phyloP scores from a whole-genome alignment of 2,113 vertebrate species.

The Ammospiza nelsoni region DNA sequence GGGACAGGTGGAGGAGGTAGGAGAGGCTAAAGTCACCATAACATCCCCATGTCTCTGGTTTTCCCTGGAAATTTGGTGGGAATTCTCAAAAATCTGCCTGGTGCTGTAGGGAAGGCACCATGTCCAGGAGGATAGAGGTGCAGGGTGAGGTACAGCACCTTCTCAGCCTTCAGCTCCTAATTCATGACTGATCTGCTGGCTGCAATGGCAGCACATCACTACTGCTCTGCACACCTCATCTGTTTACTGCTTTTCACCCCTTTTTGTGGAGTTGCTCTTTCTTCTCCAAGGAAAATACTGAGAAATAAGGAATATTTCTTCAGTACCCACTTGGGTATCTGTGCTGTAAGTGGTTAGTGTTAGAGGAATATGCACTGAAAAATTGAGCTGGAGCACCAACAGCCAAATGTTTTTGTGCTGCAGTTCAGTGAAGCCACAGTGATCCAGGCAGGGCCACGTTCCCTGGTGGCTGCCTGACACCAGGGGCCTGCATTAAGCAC shows the following conservation, averaged over 20 bases:
- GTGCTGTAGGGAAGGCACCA: background rate
- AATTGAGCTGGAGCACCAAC: background rate
- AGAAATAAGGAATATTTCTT: background rate
- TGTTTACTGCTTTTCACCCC: background rate
- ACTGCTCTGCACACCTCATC: background rate
- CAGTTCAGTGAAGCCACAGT: background rate
- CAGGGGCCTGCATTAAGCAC: background rate
- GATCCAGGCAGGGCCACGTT: background rate
- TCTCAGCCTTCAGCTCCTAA: background rate
- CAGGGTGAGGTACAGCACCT: background rate
- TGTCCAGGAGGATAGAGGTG: background rate
- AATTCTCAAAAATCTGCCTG: background rate
- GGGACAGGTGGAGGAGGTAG: conserved; percentile 81
- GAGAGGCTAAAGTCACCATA: background rate
- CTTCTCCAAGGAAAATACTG: background rate
- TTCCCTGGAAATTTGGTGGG: background rate
- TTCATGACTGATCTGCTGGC: background rate
- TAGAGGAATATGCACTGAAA: background rate
- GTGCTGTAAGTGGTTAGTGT: background rate
- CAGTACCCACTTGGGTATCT: background rate
- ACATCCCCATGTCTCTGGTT: background rate
- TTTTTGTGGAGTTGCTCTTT: background rate
- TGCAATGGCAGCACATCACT: background rate
- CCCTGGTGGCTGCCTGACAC: background rate
- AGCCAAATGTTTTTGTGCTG: background rate